phyloP scores from a whole-genome alignment of 2,113 vertebrate genomes.

The Dipodomys spectabilis region DNA sequence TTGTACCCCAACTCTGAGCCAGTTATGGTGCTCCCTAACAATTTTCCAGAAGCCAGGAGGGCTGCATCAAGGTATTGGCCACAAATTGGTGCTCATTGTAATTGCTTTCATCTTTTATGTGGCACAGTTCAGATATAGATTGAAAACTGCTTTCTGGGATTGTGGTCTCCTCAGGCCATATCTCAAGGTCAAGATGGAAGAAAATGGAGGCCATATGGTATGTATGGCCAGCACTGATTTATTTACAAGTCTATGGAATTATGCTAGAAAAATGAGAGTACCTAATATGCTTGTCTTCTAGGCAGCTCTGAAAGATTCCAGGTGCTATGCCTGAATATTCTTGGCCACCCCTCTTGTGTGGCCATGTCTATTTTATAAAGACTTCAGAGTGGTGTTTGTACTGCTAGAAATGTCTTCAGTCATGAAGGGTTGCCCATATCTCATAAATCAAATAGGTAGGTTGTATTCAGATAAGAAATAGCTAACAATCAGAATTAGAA shows the following conservation, averaged over 20 bases:
- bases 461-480: neutral
- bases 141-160: constrained; percentile 64
- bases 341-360: constrained; percentile 61
- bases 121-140: constrained; percentile 25
- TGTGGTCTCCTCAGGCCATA: constrained; percentile 58
- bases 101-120: constrained; percentile 71
- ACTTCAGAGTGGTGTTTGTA: neutral
- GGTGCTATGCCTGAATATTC: constrained; percentile 69
- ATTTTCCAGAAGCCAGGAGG: constrained; percentile 72
- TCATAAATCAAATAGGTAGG: neutral
- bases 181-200: constrained; percentile 67
- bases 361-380: neutral
- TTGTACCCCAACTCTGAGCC: neutral
- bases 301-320: constrained; percentile 3
- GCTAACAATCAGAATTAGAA: neutral
- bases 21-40: constrained; percentile 27
- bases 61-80: constrained; percentile 39
- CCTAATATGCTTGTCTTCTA: constrained; percentile 20
- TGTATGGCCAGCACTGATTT: neutral
- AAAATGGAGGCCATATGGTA: constrained; percentile 69
- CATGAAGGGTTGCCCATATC: neutral
- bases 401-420: neutral
- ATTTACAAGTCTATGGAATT: neutral
- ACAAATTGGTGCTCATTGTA: constrained; percentile 56
- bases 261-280: neutral